Conservation (phyloP, 30 jellyfish, hydroid and myxozoan species). For the Turritopsis dohrnii region DNA sequence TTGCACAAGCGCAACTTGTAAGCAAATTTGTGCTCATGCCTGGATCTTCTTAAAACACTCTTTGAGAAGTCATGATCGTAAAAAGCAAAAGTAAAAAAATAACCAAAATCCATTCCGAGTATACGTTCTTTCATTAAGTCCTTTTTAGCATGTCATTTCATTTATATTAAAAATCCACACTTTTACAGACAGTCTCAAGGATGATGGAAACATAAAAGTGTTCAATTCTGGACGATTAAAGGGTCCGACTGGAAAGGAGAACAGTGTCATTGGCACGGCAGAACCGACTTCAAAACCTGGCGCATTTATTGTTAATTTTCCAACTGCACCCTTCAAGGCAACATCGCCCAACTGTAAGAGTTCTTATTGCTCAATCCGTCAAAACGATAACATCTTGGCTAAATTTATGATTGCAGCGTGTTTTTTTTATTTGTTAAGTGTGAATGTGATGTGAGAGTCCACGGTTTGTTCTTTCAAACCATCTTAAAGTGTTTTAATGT, state of each 20-base stretch:
- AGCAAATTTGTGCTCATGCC: neutral
- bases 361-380: neutral
- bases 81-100: too few species aligned
- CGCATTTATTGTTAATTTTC: constrained; percentile 23
- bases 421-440: too few species aligned
- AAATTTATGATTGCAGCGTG: too few species aligned
- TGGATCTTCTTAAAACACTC: neutral
- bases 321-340: constrained; percentile 15
- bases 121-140: neutral
- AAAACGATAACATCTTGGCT: neutral
- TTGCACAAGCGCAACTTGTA: constrained; percentile 6
- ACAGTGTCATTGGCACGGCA: constrained; percentile 21
- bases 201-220: constrained; percentile 32
- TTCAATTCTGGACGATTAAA: constrained; percentile 29
- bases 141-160: neutral
- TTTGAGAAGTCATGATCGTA: neutral
- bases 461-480: too few species aligned
- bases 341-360: constrained; percentile 41
- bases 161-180: neutral
- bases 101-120: too few species aligned
- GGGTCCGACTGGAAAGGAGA: constrained; percentile 21
- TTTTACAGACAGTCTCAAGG: constrained; percentile 3
- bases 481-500: neutral
- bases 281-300: constrained; percentile 10
- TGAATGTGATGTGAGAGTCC: too few species aligned